A percentile compares a stretch with the other conserved stretches of the same genome.
Conservation (phyloP, 2,797 vertebrate genomes). For the Lacerta viridis region DNA sequence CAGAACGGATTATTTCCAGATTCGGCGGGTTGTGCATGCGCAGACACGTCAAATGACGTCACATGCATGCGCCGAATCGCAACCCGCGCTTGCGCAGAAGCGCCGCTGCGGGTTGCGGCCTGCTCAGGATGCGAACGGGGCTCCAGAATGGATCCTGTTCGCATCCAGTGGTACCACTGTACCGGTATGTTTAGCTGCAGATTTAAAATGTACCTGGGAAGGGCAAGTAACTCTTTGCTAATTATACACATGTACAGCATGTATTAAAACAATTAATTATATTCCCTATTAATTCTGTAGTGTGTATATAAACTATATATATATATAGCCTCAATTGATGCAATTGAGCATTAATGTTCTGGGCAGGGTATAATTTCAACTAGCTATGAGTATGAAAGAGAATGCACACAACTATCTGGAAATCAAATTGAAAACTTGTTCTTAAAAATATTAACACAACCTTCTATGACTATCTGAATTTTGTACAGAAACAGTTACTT, state of each 20-base stretch:
- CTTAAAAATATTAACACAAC: neutral
- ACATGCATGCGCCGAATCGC: too few relatives aligned
- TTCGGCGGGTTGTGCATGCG: too few relatives aligned
- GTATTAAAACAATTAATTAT: neutral
- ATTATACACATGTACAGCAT: neutral
- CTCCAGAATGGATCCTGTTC: too few relatives aligned
- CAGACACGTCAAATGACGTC: too few relatives aligned
- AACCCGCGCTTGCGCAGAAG: too few relatives aligned
- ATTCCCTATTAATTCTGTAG: neutral
- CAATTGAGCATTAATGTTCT: neutral
- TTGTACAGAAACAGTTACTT: neutral
- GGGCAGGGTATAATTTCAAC: neutral
- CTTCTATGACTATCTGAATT: neutral
- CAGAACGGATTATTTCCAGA: too few relatives aligned
- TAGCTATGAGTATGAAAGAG: neutral
- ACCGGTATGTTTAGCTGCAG: neutral
- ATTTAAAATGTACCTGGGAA: neutral
- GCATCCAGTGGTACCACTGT: too few relatives aligned
- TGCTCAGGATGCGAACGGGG: too few relatives aligned
- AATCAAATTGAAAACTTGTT: neutral
- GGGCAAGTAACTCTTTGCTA: neutral
- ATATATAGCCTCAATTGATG: neutral
- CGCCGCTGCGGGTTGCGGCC: too few relatives aligned
- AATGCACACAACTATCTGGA: neutral
- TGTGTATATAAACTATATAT: neutral